Evolutionary conservation across 2,113 vertebrate genomes (phyloP), one percentile per base, ranked within the genome.

Genomic region (Sakesphorus luctuosus): DNA sequence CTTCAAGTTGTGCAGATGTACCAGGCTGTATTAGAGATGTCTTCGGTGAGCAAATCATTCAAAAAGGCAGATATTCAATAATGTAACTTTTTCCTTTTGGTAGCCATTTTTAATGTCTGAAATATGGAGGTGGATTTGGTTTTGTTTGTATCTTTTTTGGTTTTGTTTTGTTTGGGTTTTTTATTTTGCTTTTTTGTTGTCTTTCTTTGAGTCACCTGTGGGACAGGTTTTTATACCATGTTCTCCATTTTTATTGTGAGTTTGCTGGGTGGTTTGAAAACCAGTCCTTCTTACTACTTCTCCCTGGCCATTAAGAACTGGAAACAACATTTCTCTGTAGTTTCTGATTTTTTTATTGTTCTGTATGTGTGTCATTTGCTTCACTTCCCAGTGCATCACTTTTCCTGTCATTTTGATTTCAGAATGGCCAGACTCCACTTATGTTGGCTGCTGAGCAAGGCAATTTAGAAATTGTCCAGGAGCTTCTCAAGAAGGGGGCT

Each of bases 361-460:
- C 1, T 7, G 1, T 35, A 2, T 49, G 6, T 59, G 36, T 4
- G 1, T 47, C 3, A 25, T 80, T 82, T 59, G 29, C 31, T 7
- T 71, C 4, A 13, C 26, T 74, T 96, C 16, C 53, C 44, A 58
- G 4, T 49, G 43, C 62, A 35, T 62, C 18, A 16, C 11, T 75
- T 95, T 61, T 84, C 52, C 28, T 67, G 4, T 93, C 10, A 4
- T 83, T 84, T 80, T 56, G 7, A 55, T 97, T 94, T 67, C 94
- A 99, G 99, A 99, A 98, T 68, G 99, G 99, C 75, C 99, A 99
- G 98, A 99, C 99, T 89, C 98, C 99, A 1, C 96, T 99, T 92
- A 99, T 99, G 99, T 91, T 99, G 94, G 99, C 99, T 10, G 98
- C 99, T 62, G 99, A 99, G 87, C 99, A 99, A 97, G 99, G 99